phyloP scores from a whole-genome alignment of 2,888 invertebrate species.

The Diarsia dahlii region DNA sequence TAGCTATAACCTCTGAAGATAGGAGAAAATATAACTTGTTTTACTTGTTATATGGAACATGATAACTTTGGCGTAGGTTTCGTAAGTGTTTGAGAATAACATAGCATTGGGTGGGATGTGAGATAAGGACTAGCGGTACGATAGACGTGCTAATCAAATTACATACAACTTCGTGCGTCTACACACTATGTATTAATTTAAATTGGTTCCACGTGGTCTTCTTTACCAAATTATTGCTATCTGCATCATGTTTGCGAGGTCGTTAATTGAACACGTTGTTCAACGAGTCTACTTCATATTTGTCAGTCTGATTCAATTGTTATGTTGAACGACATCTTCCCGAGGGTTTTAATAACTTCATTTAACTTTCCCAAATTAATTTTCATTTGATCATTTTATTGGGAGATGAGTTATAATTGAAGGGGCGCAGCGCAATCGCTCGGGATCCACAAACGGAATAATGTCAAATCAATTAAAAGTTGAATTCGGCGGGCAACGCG shows the following conservation, averaged over 20 bases:
- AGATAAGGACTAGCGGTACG: conserved; percentile 27
- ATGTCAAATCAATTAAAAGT: conserved; percentile 90
- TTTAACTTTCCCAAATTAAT: conserved; percentile 88
- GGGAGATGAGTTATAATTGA: conserved; percentile 87
- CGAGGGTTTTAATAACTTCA: conserved; percentile 81
- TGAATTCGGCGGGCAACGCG: conserved; percentile 84
- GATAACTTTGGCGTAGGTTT: conserved; percentile 44
- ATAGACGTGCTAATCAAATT: conserved; percentile 38
- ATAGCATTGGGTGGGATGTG: conserved; percentile 6
- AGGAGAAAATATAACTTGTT: conserved; percentile 29
- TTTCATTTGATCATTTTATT: conserved; percentile 88
- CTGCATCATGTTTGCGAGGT: conserved; percentile 13
- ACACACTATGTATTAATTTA: conserved; percentile 25
- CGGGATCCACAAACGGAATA: conserved; percentile 87
- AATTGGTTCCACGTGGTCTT: conserved; percentile 12
- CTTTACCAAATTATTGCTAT: conserved; percentile 22
- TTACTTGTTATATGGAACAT: conserved; percentile 26
- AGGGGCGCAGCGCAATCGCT: conserved; percentile 83
- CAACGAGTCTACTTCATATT: conserved; percentile 40
- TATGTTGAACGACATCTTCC: conserved; percentile 75
- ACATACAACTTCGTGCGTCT: conserved; percentile 18
- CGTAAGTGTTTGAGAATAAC: conserved; percentile 50
- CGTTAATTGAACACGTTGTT: conserved; percentile 36
- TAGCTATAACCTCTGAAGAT: background rate
- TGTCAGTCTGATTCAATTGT: conserved; percentile 65